Evolutionary conservation across 2,888 invertebrate species (phyloP), one percentile per base, ranked within the genome.

Genomic region (Entomobrya proxima): DNA sequence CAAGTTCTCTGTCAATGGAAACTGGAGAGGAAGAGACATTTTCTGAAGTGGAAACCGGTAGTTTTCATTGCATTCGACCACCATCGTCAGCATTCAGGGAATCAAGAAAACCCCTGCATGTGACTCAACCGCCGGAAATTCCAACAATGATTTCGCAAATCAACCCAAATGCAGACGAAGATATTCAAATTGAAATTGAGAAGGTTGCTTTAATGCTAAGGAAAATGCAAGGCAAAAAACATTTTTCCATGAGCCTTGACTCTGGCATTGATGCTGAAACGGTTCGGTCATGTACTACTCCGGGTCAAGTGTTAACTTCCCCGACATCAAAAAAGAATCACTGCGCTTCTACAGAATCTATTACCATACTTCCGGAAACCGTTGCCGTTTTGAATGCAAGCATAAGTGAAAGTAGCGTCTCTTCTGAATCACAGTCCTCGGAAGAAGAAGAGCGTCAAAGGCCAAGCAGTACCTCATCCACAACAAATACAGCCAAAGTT

Each of bases 51-150:
- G 75, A 79, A 24, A 52, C n/a, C 50, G 67, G 9, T 18, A 55
- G 18, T 30, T 3, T 7, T 47, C 72, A 27, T 27, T 35, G 67
- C 13, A 13, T 37, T 7, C 47, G 21, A 64, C 44, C 50, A 2
- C 30, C 67, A 18, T 52, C 72, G 21, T 67, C 78, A 24, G 75
- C 50, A 3, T 81, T 50, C 27, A 24, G 52, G 32, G 80, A 85
- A 50, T 81, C 75, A 3, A 50, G 87, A 24, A 88, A 87, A 24
- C 81, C 87, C 3, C 67, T 89, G 15, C 84, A 88, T 64, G 88
- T 89, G 13, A 89, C 88, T 77, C 87, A 87, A 35, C 83, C 88
- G 13, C 88, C 88, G 3, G 90, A 90, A 79, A 81, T 90, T n/a
- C 85, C 86, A 2, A 90, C 90, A 1, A 87, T 90, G 88, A 84